Base-by-base conservation (phyloP, 2,888 invertebrate species). In the Melinaea marsaeus region DNA sequence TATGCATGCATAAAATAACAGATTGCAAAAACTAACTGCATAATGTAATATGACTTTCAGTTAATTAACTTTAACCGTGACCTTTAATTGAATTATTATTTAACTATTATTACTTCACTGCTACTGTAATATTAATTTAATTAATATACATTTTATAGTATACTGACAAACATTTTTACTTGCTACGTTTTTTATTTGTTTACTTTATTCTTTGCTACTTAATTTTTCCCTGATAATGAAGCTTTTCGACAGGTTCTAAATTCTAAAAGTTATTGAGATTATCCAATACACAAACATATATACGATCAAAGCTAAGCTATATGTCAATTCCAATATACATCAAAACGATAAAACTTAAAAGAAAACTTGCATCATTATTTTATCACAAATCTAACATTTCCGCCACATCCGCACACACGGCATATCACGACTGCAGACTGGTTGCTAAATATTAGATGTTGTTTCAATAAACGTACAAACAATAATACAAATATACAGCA, bases 401-500 rank as follows among this genome's bases (percentile, higher is more conserved):
- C 55, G 33, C 6, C 37, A 33, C 42, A 51, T 42, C 54, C 54
- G 54, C 55, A 60, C 45, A 55, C 42, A 45, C 60, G 60, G 54
- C 60, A 54, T 60, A 60, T 60, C 60, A 60, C 60, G 60, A 60
- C 55, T 42, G 4, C 7, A 13, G 22, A 60, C 51, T 32, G 32
- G 55, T 60, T 60, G 60, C 60, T 54, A 54, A 51, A 59, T 54
- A 58, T 54, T 59, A 54, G 60, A 60, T 54, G 55, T 33, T 45
- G 32, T 51, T 51, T 51, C 6, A 32, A 46, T 46, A n/a, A n/a
- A 22, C 22, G 22, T 46, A 46, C n/a, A 13, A 46, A 46, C 46
- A 13, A 46, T 46, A 22, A 22, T 22, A 22, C 22, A 4, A 5
- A 58, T 34, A n/a, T 32, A 48, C 56, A 61, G 35, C 13, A 56